phyloP scores from a whole-genome alignment of 2,113 vertebrate species.

The Philantomba maxwellii region DNA sequence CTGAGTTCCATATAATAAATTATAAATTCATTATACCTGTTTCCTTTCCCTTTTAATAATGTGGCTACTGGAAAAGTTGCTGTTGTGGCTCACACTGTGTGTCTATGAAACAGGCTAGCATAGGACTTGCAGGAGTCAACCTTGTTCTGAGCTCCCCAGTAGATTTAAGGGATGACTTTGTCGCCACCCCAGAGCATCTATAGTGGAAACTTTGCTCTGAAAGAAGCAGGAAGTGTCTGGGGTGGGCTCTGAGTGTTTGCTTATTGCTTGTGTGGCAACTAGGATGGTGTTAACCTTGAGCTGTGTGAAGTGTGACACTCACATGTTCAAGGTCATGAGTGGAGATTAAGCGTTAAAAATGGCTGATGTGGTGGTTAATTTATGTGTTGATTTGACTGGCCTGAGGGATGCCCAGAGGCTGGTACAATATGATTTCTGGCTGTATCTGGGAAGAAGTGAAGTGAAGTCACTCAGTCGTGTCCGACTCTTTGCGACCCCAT shows the following conservation, averaged over 20 bases:
- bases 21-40: background rate
- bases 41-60: background rate
- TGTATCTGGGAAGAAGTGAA: background rate
- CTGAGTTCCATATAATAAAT: background rate
- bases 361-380: background rate
- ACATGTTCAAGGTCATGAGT: background rate
- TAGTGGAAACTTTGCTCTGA: background rate
- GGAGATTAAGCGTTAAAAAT: background rate
- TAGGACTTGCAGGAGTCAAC: background rate
- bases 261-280: background rate
- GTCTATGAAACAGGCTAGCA: background rate
- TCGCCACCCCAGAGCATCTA: background rate
- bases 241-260: too few relatives aligned
- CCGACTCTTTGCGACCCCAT: too few relatives aligned
- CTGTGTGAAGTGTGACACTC: background rate
- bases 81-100: background rate
- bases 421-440: background rate
- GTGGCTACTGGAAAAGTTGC: background rate
- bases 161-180: background rate
- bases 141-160: background rate
- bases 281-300: background rate
- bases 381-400: background rate
- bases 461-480: too few relatives aligned
- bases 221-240: too few relatives aligned
- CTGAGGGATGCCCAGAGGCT: background rate